Base-by-base conservation (phyloP, 2,888 invertebrate species). In the Argynnis bischoffii region DNA sequence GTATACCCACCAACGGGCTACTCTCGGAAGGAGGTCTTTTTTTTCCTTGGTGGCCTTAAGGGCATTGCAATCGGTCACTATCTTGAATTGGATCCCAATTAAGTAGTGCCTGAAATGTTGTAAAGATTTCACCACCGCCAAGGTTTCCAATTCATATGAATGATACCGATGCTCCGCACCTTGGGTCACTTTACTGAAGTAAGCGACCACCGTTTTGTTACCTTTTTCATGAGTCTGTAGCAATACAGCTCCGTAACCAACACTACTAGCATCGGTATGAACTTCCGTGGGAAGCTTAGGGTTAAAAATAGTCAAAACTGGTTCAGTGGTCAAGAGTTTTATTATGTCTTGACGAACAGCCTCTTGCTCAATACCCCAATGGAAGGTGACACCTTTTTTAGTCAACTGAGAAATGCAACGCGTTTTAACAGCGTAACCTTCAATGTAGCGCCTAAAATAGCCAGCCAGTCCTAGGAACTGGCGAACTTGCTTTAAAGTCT, bases 41-140 rank as follows among this genome's bases (percentile, higher is more conserved):
- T 82, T 82, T 2, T 57, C 66, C 46, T 75, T 63, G 0, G 81
- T 77, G 0, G 71, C 57, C 41, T 78, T 78, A 1, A 83, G 56
- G 1, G 80, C 75, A 47, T 73, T 73, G 57, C 81, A 84, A 61
- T 87, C 85, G 2, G 79, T 81, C 4, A 74, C 57, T 0, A 77
- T 55, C 48, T 59, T 75, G 41, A 77, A 75, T 6, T 48, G n/a
- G 4, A 69, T 51, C 11, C 75, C 77, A 1, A 75, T 13, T 2
- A 77, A 31, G 56, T 75, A 75, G 50, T 74, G 76, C 3, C 76
- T 53, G 53, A 70, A 75, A 47, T 73, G 60, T 54, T 75, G 71
- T 13, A 75, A 41, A 0, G 75, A 72, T 35, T 66, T 71, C 5
- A 76, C 72, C 0, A 75, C 72, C 1, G 75, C 75, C 13, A 77